phyloP scores from a whole-genome alignment of 1,140 invertebrate species.

The Stenopsyche tienmushanensis region DNA sequence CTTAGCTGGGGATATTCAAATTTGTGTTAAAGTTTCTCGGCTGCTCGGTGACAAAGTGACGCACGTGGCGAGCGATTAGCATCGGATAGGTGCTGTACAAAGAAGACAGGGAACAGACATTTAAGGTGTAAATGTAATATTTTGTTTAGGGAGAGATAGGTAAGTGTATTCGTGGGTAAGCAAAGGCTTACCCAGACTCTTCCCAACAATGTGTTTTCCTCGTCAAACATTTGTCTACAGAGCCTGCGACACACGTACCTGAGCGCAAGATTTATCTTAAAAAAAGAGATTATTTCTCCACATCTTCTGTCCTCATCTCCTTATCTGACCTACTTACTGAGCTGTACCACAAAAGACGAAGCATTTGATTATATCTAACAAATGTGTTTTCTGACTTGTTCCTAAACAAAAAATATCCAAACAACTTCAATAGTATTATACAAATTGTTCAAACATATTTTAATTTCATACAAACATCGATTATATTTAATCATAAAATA shows the following conservation, averaged over 20 bases:
- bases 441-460: no score
- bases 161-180: not conserved
- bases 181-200: not conserved
- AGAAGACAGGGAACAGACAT: not conserved
- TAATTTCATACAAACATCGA: no score
- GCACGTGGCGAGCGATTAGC: not conserved
- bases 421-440: no score
- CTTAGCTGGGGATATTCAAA: not conserved
- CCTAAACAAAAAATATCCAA: no score
- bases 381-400: no score
- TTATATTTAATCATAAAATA: no score
- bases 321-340: no score
- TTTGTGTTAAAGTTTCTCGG: not conserved
- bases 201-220: slow-evolving; percentile 1
- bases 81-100: not conserved
- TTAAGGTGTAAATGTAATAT: not conserved
- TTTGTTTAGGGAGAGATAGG: not conserved
- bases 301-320: no score
- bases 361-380: no score
- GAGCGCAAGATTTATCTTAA: not conserved
- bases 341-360: no score
- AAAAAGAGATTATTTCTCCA: slow-evolving; percentile 1
- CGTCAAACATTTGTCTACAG: slow-evolving; percentile 8
- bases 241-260: not conserved
- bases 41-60: not conserved